Conservation (phyloP, 2,888 invertebrate species). For the Chrysotoxum bicinctum region DNA sequence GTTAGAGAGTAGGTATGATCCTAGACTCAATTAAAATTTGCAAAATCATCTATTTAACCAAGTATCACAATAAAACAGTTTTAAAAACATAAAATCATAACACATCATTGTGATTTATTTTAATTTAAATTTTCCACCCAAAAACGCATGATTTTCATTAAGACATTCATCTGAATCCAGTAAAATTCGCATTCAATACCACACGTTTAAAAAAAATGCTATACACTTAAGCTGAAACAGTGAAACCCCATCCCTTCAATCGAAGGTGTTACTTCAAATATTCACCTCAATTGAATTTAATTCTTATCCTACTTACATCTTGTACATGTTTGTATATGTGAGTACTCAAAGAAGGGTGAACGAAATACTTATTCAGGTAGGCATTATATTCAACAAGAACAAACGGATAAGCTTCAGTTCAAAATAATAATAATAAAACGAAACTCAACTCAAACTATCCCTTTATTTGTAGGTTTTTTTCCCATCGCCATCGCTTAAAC, state of each 20-base stretch:
- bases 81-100: too few relatives aligned
- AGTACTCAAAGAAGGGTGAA: neutral
- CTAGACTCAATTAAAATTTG: too few relatives aligned
- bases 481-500: slow-evolving; percentile 30
- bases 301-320: neutral
- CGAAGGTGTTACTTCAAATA: neutral
- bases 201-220: too few relatives aligned
- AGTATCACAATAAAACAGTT: too few relatives aligned
- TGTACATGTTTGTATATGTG: neutral
- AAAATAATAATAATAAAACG: neutral
- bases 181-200: too few relatives aligned
- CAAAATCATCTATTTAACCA: too few relatives aligned
- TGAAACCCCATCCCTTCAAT: neutral
- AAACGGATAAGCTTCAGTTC: slow-evolving; percentile 16
- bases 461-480: slow-evolving; percentile 12
- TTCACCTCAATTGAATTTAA: neutral
- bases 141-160: too few relatives aligned
- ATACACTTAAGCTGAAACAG: neutral
- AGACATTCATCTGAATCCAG: too few relatives aligned
- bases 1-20: too few relatives aligned
- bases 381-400: slow-evolving; percentile 19
- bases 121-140: too few relatives aligned
- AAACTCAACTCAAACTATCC: slow-evolving; percentile 17
- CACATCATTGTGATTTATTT: too few relatives aligned
- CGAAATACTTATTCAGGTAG: neutral